phyloP scores from a whole-genome alignment of 2,113 vertebrate species.

The Copsychus sechellarum region DNA sequence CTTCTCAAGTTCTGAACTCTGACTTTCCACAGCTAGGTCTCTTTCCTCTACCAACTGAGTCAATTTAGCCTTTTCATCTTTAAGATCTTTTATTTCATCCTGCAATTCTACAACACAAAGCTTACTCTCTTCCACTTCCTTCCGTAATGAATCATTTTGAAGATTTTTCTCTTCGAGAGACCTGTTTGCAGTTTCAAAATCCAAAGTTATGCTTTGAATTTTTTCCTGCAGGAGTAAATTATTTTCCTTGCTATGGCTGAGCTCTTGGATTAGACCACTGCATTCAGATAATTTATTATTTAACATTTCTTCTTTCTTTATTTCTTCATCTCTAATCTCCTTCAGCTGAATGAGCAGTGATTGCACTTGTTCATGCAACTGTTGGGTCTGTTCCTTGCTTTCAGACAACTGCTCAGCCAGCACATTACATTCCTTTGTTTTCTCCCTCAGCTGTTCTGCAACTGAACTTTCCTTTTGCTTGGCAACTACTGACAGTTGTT shows the following conservation, averaged over 20 bases:
- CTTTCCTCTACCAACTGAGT: constrained; percentile 66
- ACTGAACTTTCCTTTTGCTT: constrained; percentile 68
- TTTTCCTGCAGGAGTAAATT: constrained; percentile 76
- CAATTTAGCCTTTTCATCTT: constrained; percentile 50
- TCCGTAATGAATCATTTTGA: constrained; percentile 52
- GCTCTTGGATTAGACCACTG: constrained; percentile 61
- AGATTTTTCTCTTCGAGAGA: constrained; percentile 69
- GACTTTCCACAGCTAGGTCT: constrained; percentile 57
- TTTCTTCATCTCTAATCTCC: constrained; percentile 39
- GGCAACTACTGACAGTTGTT: constrained; percentile 65
- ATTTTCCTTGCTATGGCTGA: constrained; percentile 72
- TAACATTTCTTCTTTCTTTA: constrained; percentile 69
- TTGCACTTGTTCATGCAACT: constrained; percentile 66
- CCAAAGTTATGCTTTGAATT: constrained; percentile 67
- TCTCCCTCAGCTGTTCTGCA: constrained; percentile 73
- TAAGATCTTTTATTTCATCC: constrained; percentile 66
- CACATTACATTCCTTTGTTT: constrained; percentile 71
- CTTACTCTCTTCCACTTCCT: constrained; percentile 57
- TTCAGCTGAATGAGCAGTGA: constrained; percentile 65
- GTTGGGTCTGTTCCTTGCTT: constrained; percentile 63
- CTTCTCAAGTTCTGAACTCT: constrained; percentile 55
- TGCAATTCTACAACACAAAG: constrained; percentile 49
- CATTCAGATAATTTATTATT: constrained; percentile 60
- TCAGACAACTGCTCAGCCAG: constrained; percentile 69
- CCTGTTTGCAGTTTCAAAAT: constrained; percentile 69